A percentile compares a stretch with the other conserved stretches of the same genome.
Evolutionary conservation across 2,797 vertebrate genomes (phyloP).

Genomic region (Cheirogaleus major): DNA sequence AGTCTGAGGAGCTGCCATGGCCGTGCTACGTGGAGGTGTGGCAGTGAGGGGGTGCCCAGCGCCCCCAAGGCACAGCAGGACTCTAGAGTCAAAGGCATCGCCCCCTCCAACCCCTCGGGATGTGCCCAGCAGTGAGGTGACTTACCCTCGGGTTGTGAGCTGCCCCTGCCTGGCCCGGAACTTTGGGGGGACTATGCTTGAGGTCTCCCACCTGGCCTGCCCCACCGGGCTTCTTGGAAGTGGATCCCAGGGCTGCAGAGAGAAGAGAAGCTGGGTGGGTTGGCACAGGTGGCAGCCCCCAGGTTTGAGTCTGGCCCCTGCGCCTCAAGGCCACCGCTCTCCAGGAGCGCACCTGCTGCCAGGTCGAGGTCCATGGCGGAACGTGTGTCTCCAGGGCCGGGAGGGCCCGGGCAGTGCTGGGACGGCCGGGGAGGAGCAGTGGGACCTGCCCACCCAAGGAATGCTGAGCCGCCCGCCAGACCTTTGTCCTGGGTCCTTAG

Average conservation of each 20-base stretch:
- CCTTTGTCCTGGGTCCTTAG: background rate
- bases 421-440: background rate
- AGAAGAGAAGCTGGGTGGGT: background rate
- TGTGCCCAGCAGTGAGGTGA: background rate
- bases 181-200: background rate
- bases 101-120: background rate
- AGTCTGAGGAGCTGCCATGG: conserved; percentile 46
- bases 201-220: background rate
- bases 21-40: background rate
- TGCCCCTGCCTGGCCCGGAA: background rate
- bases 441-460: background rate
- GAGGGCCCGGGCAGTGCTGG: fast-evolving
- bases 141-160: conserved; percentile 2
- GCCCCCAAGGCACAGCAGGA: background rate
- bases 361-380: conserved; percentile 60
- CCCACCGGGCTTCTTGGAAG: conserved; percentile 22
- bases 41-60: background rate
- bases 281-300: background rate
- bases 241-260: conserved; percentile 53
- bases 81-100: background rate
- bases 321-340: no score
- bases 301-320: background rate
- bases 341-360: conserved; percentile 36
- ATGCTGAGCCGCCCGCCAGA: background rate
- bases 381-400: background rate